Conservation (phyloP, 2,797 vertebrate species). For the Echiichthys vipera region DNA sequence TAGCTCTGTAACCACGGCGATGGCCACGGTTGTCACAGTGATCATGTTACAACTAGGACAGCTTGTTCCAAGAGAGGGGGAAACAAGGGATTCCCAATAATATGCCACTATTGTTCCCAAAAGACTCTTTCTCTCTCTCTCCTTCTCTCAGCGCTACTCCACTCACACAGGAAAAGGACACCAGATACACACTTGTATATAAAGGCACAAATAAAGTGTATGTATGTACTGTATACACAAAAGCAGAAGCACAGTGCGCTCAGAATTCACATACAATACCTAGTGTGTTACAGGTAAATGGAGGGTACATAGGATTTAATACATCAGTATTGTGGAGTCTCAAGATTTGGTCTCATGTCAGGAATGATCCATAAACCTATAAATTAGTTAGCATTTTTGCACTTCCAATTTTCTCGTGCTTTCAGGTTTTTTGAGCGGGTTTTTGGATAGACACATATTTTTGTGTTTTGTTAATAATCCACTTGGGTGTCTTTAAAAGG, state of each 20-base stretch:
- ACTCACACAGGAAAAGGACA: conserved; percentile 43
- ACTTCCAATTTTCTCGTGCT: too few species aligned
- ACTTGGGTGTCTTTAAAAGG: too few species aligned
- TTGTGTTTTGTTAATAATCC: too few species aligned
- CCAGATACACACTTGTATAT: conserved; percentile 6
- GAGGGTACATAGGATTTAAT: neutral
- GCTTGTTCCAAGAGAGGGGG: conserved; percentile 69
- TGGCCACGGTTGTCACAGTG: conserved; percentile 69
- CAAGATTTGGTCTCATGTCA: too few species aligned
- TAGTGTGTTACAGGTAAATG: neutral
- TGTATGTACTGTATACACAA: too few species aligned
- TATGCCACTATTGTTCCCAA: conserved; percentile 76
- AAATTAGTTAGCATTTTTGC: too few species aligned
- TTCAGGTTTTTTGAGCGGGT: too few species aligned
- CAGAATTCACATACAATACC: neutral
- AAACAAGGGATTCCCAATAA: conserved; percentile 79
- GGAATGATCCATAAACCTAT: too few species aligned
- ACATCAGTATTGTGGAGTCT: too few species aligned
- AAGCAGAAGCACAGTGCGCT: neutral
- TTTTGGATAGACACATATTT: too few species aligned
- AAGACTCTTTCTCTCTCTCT: conserved; percentile 53
- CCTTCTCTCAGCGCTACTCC: conserved; percentile 25
- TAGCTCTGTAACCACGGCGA: conserved; percentile 62
- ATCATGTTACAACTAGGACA: conserved; percentile 77
- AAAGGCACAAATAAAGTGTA: neutral